Evolutionary conservation across 2,797 vertebrate genomes (phyloP).

Genomic region (Spatula versicolor): DNA sequence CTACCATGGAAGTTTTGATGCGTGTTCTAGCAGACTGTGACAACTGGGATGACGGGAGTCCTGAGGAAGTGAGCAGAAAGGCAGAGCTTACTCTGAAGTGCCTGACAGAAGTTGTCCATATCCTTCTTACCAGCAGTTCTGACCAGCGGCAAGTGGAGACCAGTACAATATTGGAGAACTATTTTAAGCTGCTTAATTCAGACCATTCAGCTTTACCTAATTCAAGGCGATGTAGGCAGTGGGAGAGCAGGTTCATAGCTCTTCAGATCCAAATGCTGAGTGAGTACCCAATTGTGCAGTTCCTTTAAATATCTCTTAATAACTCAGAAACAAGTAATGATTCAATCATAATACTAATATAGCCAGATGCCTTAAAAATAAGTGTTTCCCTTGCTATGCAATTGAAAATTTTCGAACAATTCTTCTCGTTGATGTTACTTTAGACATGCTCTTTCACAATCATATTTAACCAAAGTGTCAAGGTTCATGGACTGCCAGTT

Average conservation of each 20-base stretch:
- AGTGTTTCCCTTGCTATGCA: not conserved
- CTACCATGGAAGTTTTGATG: constrained; percentile 97
- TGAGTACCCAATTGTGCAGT: constrained; percentile 70
- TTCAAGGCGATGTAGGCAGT: constrained; percentile 82
- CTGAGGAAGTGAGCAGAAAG: constrained; percentile 89
- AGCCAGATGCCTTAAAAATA: not conserved
- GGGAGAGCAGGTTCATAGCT: constrained; percentile 92
- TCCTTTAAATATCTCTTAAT: not conserved
- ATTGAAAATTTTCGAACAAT: not conserved
- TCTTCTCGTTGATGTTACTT: not conserved
- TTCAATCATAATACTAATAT: not conserved
- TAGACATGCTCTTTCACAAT: not conserved
- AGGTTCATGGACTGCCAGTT: not conserved
- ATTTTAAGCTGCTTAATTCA: constrained; percentile 97
- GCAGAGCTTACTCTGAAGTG: constrained; percentile 92
- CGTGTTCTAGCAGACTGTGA: constrained; percentile 91
- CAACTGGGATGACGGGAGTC: constrained; percentile 87
- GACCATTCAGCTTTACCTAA: constrained; percentile 88
- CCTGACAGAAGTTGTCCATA: constrained; percentile 93
- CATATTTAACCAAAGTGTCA: not conserved
- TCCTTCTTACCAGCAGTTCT: constrained; percentile 93
- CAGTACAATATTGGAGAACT: constrained; percentile 91
- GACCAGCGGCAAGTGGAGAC: constrained; percentile 98
- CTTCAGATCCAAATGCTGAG: constrained; percentile 96
- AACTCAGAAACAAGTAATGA: not conserved